phyloP scores from a whole-genome alignment of 1,140 invertebrate genomes.

The Drosophila bocqueti region DNA sequence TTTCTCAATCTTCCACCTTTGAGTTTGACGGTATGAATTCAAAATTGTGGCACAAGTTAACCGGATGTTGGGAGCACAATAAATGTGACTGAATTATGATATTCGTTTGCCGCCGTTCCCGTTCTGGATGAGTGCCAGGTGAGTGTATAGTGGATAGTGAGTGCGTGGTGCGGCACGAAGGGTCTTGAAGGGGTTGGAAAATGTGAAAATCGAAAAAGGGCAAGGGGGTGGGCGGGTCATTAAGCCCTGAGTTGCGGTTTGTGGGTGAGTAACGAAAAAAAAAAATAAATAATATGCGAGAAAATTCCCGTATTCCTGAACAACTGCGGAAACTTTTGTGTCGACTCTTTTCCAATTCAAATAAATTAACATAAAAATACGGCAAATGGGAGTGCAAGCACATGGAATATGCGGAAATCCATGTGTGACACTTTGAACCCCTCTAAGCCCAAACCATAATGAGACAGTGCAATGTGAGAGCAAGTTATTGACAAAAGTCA shows the following conservation, averaged over 20 bases:
- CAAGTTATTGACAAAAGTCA: slow-evolving; percentile 82
- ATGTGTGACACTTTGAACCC: slow-evolving; percentile 67
- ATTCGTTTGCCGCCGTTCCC: slow-evolving; percentile 28
- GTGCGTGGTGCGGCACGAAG: slow-evolving; percentile 60
- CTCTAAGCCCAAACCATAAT: background rate
- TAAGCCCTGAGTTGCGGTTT: slow-evolving; percentile 61
- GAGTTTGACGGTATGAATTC: slow-evolving; percentile 38
- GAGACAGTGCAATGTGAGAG: slow-evolving; percentile 52
- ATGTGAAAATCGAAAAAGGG: background rate
- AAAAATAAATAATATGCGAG: background rate
- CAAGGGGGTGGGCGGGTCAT: slow-evolving; percentile 50
- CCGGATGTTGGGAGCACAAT: slow-evolving; percentile 73
- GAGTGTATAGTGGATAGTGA: slow-evolving; percentile 12
- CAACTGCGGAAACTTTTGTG: slow-evolving; percentile 57
- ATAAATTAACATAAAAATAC: slow-evolving; percentile 82
- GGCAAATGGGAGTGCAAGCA: slow-evolving; percentile 65
- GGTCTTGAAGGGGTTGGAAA: slow-evolving; percentile 24
- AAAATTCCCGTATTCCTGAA: slow-evolving; percentile 51
- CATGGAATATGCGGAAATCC: slow-evolving; percentile 74
- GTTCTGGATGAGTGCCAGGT: slow-evolving; percentile 76
- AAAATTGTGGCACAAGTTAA: slow-evolving; percentile 59
- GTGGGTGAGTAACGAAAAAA: slow-evolving; percentile 19
- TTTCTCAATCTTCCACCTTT: slow-evolving; percentile 29
- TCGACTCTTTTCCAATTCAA: slow-evolving; percentile 60
- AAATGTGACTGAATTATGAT: slow-evolving; percentile 80